A percentile compares a stretch with the other conserved stretches of the same genome.
Evolutionary conservation across 2,113 vertebrate species (phyloP).

Genomic region (Carassius auratus): DNA sequence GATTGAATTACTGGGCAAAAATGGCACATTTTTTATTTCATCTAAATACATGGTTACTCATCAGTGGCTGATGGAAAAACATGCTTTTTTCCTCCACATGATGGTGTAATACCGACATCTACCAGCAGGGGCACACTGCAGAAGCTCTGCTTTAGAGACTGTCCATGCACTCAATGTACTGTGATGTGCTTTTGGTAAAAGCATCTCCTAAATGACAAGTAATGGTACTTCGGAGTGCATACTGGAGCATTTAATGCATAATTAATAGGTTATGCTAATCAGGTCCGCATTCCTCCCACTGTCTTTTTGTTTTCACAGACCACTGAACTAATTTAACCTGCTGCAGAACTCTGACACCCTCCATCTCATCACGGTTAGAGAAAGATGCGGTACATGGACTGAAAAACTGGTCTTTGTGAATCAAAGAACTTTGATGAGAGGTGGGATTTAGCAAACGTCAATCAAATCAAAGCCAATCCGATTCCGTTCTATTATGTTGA

Average conservation of each 20-base stretch:
- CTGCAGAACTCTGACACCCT: background rate
- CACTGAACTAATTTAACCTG: background rate
- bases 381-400: background rate
- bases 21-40: background rate
- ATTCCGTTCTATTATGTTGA: background rate
- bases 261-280: slow-evolving; percentile 34
- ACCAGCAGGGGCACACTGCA: background rate
- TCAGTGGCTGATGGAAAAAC: background rate
- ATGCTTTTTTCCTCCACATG: background rate
- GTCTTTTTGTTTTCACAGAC: background rate
- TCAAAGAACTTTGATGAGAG: background rate
- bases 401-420: background rate
- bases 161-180: background rate
- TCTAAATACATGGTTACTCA: background rate
- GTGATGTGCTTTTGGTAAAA: slow-evolving; percentile 8
- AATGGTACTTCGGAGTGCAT: background rate
- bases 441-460: background rate
- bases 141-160: background rate
- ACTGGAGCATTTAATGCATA: slow-evolving; percentile 8
- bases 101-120: background rate
- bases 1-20: background rate
- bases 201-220: background rate
- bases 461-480: background rate
- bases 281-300: background rate
- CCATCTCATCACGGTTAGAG: background rate